These are phyloP conservation scores for Selenia dentaria DNA, from an alignment of 2,888 invertebrate genomes.

Conservation along the genomic window DNA sequence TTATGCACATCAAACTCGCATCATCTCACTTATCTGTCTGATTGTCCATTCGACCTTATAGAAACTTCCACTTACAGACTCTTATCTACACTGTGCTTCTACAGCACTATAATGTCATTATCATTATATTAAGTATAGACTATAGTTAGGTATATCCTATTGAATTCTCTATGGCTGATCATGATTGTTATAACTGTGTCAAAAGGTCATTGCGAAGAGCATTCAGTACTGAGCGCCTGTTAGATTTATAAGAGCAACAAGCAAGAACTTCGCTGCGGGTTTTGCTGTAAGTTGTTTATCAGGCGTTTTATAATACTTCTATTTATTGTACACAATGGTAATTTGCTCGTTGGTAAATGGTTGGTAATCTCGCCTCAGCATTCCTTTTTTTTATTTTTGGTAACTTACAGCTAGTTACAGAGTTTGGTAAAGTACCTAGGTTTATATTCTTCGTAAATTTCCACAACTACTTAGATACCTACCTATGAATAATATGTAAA, in stretches of 20 bases:
- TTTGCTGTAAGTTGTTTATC: too few species aligned
- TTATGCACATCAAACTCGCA: slow-evolving; percentile 26
- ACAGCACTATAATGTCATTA: slow-evolving; percentile 2
- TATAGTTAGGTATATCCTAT: neutral
- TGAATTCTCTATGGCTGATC: neutral
- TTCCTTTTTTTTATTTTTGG: too few species aligned
- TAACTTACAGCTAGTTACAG: too few species aligned
- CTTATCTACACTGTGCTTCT: neutral
- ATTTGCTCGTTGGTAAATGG: too few species aligned
- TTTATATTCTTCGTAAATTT: too few species aligned
- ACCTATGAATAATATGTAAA: too few species aligned
- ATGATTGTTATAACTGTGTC: neutral
- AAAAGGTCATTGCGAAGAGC: neutral
- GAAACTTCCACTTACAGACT: neutral
- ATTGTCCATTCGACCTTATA: slow-evolving; percentile 30
- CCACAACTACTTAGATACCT: too few species aligned
- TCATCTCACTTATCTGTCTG: slow-evolving; percentile 18
- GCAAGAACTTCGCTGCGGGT: too few species aligned
- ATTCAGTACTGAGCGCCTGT: neutral
- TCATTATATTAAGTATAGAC: slow-evolving; percentile 2
- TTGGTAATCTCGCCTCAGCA: too few species aligned
- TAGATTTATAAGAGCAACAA: neutral
- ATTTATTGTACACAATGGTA: too few species aligned
- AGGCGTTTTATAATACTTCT: too few species aligned
- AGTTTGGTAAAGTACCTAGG: too few species aligned